phyloP scores from a whole-genome alignment of 2,113 vertebrate species.

The Corythaeola cristata region DNA sequence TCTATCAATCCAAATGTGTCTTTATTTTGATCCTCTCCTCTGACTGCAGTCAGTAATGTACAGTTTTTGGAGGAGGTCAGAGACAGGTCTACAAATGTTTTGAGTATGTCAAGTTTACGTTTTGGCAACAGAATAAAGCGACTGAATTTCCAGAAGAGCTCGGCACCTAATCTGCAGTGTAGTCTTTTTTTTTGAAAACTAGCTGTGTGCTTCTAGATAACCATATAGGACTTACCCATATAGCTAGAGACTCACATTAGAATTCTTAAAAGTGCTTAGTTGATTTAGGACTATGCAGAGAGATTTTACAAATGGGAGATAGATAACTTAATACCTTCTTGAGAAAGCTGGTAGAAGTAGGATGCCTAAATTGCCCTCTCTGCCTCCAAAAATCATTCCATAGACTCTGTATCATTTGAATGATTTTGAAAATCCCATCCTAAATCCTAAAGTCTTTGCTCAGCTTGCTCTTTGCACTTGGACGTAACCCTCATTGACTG shows the following conservation, averaged over 20 bases:
- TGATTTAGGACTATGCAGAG: neutral
- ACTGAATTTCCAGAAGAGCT: neutral
- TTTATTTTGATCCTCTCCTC: neutral
- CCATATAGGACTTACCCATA: neutral
- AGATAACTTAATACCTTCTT: neutral
- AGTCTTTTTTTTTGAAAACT: neutral
- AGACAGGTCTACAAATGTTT: neutral
- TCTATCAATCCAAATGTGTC: neutral
- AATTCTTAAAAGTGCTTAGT: neutral
- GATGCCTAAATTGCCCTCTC: neutral
- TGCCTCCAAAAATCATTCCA: neutral
- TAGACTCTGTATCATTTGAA: neutral
- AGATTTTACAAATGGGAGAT: neutral
- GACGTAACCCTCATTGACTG: neutral
- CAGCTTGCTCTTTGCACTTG: neutral
- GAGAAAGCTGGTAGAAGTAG: neutral
- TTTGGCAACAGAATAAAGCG: neutral
- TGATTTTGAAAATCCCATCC: neutral
- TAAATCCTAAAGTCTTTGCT: neutral
- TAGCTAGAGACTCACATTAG: neutral
- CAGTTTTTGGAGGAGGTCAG: neutral
- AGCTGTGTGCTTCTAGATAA: neutral
- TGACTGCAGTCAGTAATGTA: neutral
- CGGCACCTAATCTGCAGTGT: neutral
- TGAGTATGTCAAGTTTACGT: neutral